Conservation (phyloP, 1,140 invertebrate species). For the Drosophila pseudoobscura region DNA sequence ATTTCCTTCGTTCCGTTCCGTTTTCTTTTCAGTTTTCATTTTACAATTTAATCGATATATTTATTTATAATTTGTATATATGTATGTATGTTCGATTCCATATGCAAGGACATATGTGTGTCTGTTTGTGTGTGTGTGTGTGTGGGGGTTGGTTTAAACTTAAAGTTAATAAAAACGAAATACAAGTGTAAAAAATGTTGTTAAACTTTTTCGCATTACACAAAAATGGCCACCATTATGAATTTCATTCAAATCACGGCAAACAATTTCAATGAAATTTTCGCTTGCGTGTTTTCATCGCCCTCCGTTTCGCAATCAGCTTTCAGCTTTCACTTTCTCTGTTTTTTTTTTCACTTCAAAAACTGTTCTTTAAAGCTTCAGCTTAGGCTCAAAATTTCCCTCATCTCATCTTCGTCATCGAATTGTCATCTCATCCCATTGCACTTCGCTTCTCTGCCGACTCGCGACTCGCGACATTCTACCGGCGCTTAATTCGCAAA, state of each 20-base stretch:
- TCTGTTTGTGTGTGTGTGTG: slow-evolving; percentile 40
- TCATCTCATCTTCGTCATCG: slow-evolving; percentile 3
- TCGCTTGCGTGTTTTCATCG: slow-evolving; percentile 46
- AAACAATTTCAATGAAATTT: slow-evolving; percentile 80
- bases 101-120: neutral
- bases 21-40: slow-evolving; percentile 22
- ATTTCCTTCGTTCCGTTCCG: slow-evolving; percentile 29
- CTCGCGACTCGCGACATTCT: slow-evolving; percentile 6
- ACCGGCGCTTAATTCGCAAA: slow-evolving; percentile 49
- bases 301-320: neutral
- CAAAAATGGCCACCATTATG: slow-evolving; percentile 82
- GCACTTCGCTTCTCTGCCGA: slow-evolving; percentile 26
- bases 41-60: slow-evolving; percentile 20
- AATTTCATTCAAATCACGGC: slow-evolving; percentile 83
- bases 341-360: slow-evolving; percentile 30
- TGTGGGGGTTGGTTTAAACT: slow-evolving; percentile 55
- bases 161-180: slow-evolving; percentile 78
- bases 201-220: slow-evolving; percentile 75
- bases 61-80: slow-evolving; percentile 22
- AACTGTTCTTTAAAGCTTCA: slow-evolving; percentile 53
- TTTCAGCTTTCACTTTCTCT: neutral
- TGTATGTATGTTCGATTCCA: slow-evolving; percentile 18
- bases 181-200: slow-evolving; percentile 77
- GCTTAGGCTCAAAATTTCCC: slow-evolving; percentile 57
- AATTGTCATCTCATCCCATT: slow-evolving; percentile 26